Evolutionary conservation across 2,888 invertebrate genomes (phyloP).

Genomic region (Kryphioiulus occultus): DNA sequence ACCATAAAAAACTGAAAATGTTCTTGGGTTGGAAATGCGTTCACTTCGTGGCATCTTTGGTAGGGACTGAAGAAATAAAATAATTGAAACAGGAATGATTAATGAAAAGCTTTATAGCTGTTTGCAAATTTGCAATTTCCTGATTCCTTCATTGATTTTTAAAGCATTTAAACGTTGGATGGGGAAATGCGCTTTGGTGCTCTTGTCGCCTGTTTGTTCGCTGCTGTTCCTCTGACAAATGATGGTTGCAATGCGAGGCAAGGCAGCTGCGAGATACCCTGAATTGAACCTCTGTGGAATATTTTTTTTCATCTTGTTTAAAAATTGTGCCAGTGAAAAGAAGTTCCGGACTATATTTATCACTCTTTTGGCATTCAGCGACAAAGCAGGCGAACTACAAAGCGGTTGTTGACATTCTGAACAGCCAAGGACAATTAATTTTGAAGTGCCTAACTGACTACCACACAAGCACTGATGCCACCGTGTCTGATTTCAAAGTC

Average conservation of each 20-base stretch:
- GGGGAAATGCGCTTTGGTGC: neutral
- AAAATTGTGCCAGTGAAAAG: constrained; percentile 20
- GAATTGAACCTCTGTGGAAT: neutral
- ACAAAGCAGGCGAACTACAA: neutral
- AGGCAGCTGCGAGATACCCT: constrained; percentile 11
- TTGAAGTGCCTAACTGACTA: neutral
- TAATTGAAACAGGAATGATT: neutral
- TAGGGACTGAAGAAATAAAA: neutral
- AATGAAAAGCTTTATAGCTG: neutral
- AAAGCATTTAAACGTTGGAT: neutral
- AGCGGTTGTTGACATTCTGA: constrained; percentile 11
- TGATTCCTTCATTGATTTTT: neutral
- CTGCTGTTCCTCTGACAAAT: neutral
- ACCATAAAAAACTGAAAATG: neutral
- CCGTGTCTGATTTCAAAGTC: neutral
- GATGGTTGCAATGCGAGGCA: neutral
- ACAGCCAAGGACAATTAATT: neutral
- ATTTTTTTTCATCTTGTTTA: constrained; percentile 27
- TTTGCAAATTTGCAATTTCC: constrained; percentile 29
- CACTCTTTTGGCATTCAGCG: neutral
- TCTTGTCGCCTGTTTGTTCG: neutral
- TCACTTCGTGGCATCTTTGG: neutral
- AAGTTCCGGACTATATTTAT: constrained; percentile 3
- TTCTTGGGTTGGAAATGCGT: neutral
- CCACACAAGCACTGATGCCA: neutral